Evolutionary conservation across 2,113 vertebrate species (phyloP).

Genomic region (Megatriorchis doriae): DNA sequence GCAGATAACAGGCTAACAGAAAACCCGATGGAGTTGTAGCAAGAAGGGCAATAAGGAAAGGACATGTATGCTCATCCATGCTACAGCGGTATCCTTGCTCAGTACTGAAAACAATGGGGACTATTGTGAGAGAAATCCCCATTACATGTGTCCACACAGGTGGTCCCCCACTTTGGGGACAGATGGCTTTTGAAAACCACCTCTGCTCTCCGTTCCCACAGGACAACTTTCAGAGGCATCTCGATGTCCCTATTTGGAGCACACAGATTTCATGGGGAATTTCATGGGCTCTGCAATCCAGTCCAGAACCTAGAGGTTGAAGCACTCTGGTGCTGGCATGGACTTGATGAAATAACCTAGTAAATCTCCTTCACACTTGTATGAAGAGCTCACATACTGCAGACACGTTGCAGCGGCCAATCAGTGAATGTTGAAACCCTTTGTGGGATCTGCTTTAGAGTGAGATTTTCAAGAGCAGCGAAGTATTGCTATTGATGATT

Average conservation of each 20-base stretch:
- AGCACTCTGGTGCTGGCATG: not conserved
- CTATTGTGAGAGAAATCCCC: not conserved
- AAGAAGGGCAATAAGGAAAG: not conserved
- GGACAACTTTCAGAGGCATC: not conserved
- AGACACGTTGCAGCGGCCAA: not conserved
- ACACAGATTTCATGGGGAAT: not conserved
- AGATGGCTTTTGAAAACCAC: not conserved
- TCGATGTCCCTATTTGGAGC: fast-evolving
- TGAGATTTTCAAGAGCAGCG: not conserved
- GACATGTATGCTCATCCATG: not conserved
- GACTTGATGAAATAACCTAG: not conserved
- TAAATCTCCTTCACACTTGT: not conserved
- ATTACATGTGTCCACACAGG: not conserved
- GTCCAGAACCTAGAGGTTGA: not conserved
- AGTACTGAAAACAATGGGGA: not conserved
- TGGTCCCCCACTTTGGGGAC: not conserved
- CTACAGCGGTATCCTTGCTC: not conserved
- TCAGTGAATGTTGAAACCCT: not conserved
- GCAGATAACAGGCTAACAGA: not conserved
- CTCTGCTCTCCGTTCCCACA: not conserved
- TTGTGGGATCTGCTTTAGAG: not conserved
- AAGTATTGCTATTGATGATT: not conserved
- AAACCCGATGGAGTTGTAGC: not conserved
- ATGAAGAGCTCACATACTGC: not conserved
- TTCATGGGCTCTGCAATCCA: not conserved